Conservation (phyloP, 2,113 vertebrate genomes). For the Malaclemys terrapin region DNA sequence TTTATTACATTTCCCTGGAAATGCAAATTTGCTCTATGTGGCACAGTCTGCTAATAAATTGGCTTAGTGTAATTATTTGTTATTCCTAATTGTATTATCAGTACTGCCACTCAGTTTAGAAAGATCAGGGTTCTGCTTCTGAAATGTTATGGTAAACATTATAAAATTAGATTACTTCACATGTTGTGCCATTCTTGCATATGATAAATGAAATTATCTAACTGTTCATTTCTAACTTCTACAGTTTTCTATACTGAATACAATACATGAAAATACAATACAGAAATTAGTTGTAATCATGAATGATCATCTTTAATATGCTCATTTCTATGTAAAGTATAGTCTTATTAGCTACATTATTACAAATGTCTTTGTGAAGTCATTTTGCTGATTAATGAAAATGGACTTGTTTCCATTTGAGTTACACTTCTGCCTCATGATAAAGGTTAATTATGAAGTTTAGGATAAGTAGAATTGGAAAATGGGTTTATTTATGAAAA, state of each 20-base stretch:
- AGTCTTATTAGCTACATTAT: conserved; percentile 12
- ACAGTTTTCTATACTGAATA: not conserved
- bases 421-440: conserved; percentile 13
- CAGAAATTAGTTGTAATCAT: conserved; percentile 23
- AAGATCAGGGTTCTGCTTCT: not conserved
- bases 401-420: not conserved
- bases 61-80: not conserved
- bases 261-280: not conserved
- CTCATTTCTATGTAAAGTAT: not conserved
- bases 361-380: not conserved
- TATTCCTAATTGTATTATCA: not conserved
- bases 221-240: not conserved
- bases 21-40: not conserved
- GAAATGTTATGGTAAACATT: not conserved
- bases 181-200: not conserved
- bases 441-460: conserved; percentile 29
- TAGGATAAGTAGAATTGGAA: not conserved
- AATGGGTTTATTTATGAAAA: conserved; percentile 19
- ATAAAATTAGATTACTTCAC: conserved; percentile 1
- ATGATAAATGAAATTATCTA: conserved; percentile 26
- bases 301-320: not conserved
- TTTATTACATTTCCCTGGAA: not conserved
- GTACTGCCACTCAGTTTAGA: not conserved
- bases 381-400: conserved; percentile 11
- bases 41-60: not conserved